Base-by-base conservation (phyloP, 2,113 vertebrate genomes). In the Seriola rivoliana region DNA sequence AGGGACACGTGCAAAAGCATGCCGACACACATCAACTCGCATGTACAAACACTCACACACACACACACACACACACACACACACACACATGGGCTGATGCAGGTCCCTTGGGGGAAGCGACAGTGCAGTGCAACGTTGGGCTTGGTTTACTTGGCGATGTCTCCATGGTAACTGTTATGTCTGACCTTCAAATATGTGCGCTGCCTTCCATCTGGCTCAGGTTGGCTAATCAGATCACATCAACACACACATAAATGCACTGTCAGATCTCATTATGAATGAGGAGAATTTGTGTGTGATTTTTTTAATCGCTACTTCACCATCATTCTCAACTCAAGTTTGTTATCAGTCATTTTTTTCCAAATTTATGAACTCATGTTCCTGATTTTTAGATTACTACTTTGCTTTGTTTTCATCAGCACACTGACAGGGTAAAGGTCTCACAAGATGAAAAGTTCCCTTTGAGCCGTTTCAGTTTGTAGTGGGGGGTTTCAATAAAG, bases 81-180 rank as follows among this genome's bases (percentile, higher is more conserved):
- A 44, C 62, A 80, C 60, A 73, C 60, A 77, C 65, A 40, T 3
- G 1, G 60, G 55, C 67, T 87, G 68, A 78, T 81, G 65, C 75
- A 77, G 66, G 75, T 84, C 75, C 77, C 74, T 76, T 6, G 11
- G 70, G 70, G 70, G 72, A 83, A 74, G 77, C 58, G 58, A 87
- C 78, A 77, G 85, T 29, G 50, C 78, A 74, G 68, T 76, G 64
- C 42, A 87, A 71, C 57, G 29, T 74, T 89, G 73, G 75, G 75
- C 69, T 79, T 73, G 74, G 75, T 86, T 86, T 86, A 86, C 81
- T 86, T 87, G 81, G 69, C 63, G 87, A 90, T 71, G 89, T 95
- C 90, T 93, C 94, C 93, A 95, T 95, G 91, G 94, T 80, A 94
- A 95, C 94, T 70, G 88, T 85, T 87, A 92, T 92, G 90, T 85